Evolutionary conservation across 1,140 invertebrate genomes (phyloP).

Genomic region (Solenopsis invicta): DNA sequence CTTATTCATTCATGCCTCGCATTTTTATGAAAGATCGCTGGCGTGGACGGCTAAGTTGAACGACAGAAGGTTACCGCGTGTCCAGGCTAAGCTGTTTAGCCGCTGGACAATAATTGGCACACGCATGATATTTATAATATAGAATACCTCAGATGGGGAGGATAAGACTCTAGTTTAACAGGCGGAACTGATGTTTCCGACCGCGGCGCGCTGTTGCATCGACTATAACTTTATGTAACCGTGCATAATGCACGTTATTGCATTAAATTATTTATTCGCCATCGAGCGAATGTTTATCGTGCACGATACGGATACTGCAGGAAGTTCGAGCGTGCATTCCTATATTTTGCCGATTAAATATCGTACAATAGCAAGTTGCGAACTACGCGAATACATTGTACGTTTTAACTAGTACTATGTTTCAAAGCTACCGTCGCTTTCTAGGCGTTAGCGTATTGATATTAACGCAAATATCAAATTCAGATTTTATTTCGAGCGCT

Average conservation of each 20-base stretch:
- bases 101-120: constrained; percentile 47
- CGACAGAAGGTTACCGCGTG: constrained; percentile 22
- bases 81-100: constrained; percentile 21
- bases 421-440: constrained; percentile 30
- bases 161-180: constrained; percentile 57
- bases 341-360: constrained; percentile 36
- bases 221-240: constrained; percentile 42
- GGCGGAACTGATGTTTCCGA: constrained; percentile 62
- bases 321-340: constrained; percentile 26
- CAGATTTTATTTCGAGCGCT: constrained; percentile 13
- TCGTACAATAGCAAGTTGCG: constrained; percentile 38
- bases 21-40: constrained; percentile 26
- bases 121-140: constrained; percentile 55
- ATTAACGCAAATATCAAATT: constrained; percentile 22
- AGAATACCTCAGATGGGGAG: constrained; percentile 44
- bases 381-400: neutral
- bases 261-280: constrained; percentile 56
- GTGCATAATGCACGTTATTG: constrained; percentile 46
- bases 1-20: constrained; percentile 43
- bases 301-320: constrained; percentile 34
- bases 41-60: neutral
- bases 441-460: constrained; percentile 3
- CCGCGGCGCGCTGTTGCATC: constrained; percentile 17
- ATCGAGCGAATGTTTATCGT: constrained; percentile 33
- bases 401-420: neutral